phyloP scores from a whole-genome alignment of 92 coral and sea anemone genomes.

The Nematostella vectensis region DNA sequence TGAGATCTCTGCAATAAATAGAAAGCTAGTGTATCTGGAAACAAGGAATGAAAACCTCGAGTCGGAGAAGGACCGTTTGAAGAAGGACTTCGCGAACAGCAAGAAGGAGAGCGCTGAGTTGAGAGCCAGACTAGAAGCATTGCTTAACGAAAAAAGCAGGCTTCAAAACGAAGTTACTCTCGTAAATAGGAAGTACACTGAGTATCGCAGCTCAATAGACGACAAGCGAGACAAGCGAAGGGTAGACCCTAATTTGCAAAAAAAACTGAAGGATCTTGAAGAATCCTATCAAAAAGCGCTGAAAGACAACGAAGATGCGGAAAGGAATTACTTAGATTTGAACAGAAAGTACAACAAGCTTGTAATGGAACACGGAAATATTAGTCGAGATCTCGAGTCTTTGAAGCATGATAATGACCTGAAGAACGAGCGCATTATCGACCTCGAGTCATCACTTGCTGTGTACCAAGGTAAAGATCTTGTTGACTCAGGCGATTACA shows the following conservation, averaged over 20 bases:
- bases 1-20: slow-evolving; percentile 68
- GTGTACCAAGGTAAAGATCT: slow-evolving; percentile 86
- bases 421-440: slow-evolving; percentile 73
- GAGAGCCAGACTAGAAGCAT: slow-evolving; percentile 72
- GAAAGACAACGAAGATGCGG: slow-evolving; percentile 81
- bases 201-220: slow-evolving; percentile 38
- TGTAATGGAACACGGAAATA: slow-evolving; percentile 76
- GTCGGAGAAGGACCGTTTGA: slow-evolving; percentile 81
- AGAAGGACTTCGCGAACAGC: slow-evolving; percentile 51
- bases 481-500: slow-evolving; percentile 86
- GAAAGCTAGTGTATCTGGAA: slow-evolving; percentile 68
- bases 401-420: slow-evolving; percentile 76
- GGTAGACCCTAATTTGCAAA: slow-evolving; percentile 53
- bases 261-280: slow-evolving; percentile 75
- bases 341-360: slow-evolving; percentile 70
- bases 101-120: slow-evolving; percentile 79
- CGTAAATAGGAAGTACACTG: slow-evolving; percentile 70
- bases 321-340: slow-evolving; percentile 69
- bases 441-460: slow-evolving; percentile 70
- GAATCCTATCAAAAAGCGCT: slow-evolving; percentile 69
- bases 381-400: slow-evolving; percentile 61
- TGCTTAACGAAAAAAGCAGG: slow-evolving; percentile 66
- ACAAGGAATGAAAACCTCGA: slow-evolving; percentile 69
- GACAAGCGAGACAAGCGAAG: slow-evolving; percentile 55
- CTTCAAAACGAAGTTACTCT: slow-evolving; percentile 68